Conservation (phyloP, 2,888 invertebrate genomes). For the Bugulina stolonifera region DNA sequence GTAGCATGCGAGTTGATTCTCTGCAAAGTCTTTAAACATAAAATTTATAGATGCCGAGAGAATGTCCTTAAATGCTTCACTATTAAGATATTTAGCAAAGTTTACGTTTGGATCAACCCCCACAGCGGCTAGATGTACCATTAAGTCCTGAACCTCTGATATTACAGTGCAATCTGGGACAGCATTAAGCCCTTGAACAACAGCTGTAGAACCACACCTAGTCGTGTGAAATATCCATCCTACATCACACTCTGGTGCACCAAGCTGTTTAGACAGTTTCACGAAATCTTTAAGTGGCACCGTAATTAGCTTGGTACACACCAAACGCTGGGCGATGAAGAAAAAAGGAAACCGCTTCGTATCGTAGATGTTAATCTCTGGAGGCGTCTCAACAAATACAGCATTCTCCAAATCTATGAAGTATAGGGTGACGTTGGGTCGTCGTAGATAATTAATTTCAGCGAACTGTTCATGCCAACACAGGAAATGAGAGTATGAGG, state of each 20-base stretch:
- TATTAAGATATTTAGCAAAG: background rate
- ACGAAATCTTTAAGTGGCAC: background rate
- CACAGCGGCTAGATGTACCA: background rate
- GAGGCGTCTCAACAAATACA: background rate
- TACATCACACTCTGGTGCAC: background rate
- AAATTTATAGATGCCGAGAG: background rate
- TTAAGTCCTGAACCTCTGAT: conserved; percentile 9
- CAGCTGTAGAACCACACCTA: conserved; percentile 15
- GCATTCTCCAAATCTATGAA: background rate
- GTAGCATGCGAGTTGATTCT: background rate
- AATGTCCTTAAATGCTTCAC: background rate
- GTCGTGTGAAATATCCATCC: conserved; percentile 21
- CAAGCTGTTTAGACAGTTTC: background rate
- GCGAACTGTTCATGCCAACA: conserved; percentile 18
- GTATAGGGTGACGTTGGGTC: background rate
- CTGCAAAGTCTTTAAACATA: conserved; percentile 1
- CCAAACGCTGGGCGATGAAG: background rate
- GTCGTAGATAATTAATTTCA: background rate
- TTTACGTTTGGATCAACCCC: background rate
- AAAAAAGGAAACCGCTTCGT: background rate
- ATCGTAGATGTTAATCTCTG: background rate
- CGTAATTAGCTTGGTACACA: background rate
- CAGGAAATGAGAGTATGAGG: background rate
- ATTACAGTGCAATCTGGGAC: conserved; percentile 6
- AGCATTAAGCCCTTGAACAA: conserved; percentile 14